These are phyloP conservation scores for Pangasius djambal DNA, from an alignment of 2,797 vertebrate species.

Conservation along the genomic window DNA sequence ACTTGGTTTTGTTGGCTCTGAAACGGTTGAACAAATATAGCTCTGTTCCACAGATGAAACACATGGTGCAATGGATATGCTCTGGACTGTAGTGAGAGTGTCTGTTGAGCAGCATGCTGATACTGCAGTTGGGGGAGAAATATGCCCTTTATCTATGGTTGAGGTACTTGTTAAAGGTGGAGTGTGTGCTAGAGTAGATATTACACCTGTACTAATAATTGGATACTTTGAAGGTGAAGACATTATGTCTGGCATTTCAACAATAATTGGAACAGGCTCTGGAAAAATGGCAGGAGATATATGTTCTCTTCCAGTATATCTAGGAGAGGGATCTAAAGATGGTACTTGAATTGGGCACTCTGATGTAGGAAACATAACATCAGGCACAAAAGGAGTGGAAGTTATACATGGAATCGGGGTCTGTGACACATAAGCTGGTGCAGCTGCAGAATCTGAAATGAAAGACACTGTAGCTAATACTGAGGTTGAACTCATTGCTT, in stretches of 20 bases:
- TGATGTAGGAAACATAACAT: constrained; percentile 55
- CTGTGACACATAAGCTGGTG: constrained; percentile 46
- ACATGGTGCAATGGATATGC: constrained; percentile 2
- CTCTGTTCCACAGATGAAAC: constrained; percentile 2
- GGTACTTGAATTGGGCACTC: constrained; percentile 60
- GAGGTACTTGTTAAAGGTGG: constrained; percentile 11
- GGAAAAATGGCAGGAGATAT: constrained; percentile 43
- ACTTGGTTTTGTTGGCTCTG: constrained; percentile 2
- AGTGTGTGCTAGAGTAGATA: neutral
- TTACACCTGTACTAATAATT: neutral
- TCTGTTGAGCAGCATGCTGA: constrained; percentile 9
- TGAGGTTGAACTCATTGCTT: constrained; percentile 41
- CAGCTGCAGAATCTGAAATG: constrained; percentile 26
- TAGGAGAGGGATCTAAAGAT: constrained; percentile 41
- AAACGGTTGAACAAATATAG: constrained; percentile 8
- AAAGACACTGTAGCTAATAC: constrained; percentile 22
- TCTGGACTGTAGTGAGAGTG: neutral
- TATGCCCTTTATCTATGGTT: constrained; percentile 4
- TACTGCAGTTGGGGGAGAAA: constrained; percentile 25
- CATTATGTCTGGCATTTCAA: constrained; percentile 39
- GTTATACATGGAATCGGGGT: constrained; percentile 33
- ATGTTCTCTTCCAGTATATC: constrained; percentile 57
- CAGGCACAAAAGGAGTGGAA: constrained; percentile 60
- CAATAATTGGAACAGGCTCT: constrained; percentile 27
- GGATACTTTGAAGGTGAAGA: constrained; percentile 21